A percentile compares a stretch with the other conserved stretches of the same genome.
phyloP scores from a whole-genome alignment of 2,888 invertebrate species.

The Synergus umbraculus region DNA sequence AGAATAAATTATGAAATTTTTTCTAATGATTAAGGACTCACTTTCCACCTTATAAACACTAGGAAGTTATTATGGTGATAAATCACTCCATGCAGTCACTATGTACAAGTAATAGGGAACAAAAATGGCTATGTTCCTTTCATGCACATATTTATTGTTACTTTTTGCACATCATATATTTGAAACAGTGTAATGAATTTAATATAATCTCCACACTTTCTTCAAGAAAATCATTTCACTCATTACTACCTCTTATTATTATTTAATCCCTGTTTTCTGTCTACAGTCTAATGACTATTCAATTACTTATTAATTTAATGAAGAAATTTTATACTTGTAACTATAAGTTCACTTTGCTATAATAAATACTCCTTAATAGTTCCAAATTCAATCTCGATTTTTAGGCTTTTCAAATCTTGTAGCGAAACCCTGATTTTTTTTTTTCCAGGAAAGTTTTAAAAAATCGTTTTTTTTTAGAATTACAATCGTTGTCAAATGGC shows the following conservation, averaged over 20 bases:
- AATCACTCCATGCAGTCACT: constrained; percentile 2
- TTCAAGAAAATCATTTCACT: background rate
- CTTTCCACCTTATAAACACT: constrained; percentile 1
- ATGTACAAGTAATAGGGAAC: background rate
- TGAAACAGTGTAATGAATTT: background rate
- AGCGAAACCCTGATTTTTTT: background rate
- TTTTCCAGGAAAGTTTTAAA: background rate
- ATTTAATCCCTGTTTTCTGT: background rate
- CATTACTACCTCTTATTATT: background rate
- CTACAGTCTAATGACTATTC: no score
- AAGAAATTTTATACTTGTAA: background rate
- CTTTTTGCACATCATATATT: constrained; percentile 2
- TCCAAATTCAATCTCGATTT: no score
- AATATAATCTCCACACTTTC: background rate
- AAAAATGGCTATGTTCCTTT: constrained; percentile 7
- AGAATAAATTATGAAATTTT: background rate
- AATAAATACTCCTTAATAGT: no score
- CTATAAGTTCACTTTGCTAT: no score
- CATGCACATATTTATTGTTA: background rate
- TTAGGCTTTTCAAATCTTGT: no score
- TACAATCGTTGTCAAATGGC: constrained; percentile 22
- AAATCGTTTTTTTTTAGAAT: constrained; percentile 11
- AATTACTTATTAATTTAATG: no score
- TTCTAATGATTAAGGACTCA: constrained; percentile 1
- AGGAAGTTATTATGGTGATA: constrained; percentile 7